Percentiles rank a stretch among this genome's conserved stretches.
Evolutionary conservation across 2,797 vertebrate genomes (phyloP).

Genomic region (Sebastes trivittatus): DNA sequence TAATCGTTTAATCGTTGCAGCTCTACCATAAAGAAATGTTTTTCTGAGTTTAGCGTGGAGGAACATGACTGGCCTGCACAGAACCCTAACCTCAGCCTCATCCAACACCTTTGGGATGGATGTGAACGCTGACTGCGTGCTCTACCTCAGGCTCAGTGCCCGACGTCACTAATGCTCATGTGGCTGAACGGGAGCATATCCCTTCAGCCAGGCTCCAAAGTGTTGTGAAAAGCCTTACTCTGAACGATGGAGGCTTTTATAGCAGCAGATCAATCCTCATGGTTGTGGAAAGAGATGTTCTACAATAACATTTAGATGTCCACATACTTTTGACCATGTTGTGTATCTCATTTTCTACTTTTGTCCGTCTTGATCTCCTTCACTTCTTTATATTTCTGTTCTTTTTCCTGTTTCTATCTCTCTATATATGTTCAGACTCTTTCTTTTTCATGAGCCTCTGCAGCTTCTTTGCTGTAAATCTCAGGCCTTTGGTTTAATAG

Average conservation of each 20-base stretch:
- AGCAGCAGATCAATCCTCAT: background rate
- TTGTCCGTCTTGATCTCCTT: background rate
- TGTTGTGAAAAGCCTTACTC: background rate
- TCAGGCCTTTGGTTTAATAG: constrained; percentile 54
- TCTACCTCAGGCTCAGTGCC: background rate
- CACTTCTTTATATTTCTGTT: background rate
- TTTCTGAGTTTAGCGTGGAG: background rate
- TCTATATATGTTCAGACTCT: background rate
- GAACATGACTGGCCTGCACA: background rate
- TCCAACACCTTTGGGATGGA: background rate
- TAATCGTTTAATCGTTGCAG: no score
- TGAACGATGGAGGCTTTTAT: background rate
- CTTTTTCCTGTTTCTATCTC: background rate
- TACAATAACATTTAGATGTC: background rate
- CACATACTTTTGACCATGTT: background rate
- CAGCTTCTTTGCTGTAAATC: constrained; percentile 50
- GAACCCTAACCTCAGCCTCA: background rate
- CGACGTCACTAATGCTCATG: background rate
- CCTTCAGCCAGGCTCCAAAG: background rate
- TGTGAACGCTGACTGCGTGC: background rate
- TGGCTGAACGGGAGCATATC: background rate
- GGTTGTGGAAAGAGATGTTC: background rate
- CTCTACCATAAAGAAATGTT: no score
- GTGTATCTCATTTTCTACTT: background rate
- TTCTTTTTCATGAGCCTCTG: background rate